Evolutionary conservation across 2,113 vertebrate species (phyloP).

Genomic region (Sphaerodactylus townsendi): DNA sequence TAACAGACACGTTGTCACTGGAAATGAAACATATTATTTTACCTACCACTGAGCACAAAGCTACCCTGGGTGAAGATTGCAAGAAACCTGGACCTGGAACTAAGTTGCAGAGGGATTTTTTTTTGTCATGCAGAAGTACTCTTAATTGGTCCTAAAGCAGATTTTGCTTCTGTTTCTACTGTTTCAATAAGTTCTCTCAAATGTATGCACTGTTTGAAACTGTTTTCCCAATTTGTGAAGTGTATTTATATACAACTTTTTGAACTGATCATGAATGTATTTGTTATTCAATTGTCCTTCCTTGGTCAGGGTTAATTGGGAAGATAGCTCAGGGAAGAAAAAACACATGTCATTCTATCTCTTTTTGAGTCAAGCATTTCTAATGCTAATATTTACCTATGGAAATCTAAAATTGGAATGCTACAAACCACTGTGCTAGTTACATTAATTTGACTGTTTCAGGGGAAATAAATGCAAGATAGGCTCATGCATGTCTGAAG

Average conservation of each 20-base stretch:
- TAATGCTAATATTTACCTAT: slow-evolving; percentile 44
- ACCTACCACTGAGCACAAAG: too few relatives aligned
- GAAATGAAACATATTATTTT: too few relatives aligned
- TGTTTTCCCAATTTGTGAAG: slow-evolving; percentile 1
- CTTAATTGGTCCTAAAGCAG: neutral
- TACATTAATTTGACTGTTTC: slow-evolving; percentile 13
- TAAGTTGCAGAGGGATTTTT: too few relatives aligned
- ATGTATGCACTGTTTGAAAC: slow-evolving; percentile 33
- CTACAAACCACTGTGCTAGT: slow-evolving; percentile 22
- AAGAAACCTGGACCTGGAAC: too few relatives aligned
- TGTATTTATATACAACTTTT: slow-evolving; percentile 33
- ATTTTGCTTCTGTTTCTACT: slow-evolving; percentile 26
- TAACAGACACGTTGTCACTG: too few relatives aligned
- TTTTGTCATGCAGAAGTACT: neutral
- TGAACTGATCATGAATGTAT: slow-evolving; percentile 38
- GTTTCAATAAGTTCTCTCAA: slow-evolving; percentile 17
- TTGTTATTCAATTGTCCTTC: slow-evolving; percentile 35
- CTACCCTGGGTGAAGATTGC: too few relatives aligned
- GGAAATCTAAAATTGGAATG: slow-evolving; percentile 34
- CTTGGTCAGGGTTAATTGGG: slow-evolving; percentile 38
- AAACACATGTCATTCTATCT: slow-evolving; percentile 24
- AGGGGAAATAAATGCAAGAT: slow-evolving; percentile 30
- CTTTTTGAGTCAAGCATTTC: slow-evolving; percentile 16
- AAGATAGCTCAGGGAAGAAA: slow-evolving; percentile 20
- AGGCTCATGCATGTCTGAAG: neutral